Base-by-base conservation (phyloP, 2,888 invertebrate genomes). In the Glomeris marginata region DNA sequence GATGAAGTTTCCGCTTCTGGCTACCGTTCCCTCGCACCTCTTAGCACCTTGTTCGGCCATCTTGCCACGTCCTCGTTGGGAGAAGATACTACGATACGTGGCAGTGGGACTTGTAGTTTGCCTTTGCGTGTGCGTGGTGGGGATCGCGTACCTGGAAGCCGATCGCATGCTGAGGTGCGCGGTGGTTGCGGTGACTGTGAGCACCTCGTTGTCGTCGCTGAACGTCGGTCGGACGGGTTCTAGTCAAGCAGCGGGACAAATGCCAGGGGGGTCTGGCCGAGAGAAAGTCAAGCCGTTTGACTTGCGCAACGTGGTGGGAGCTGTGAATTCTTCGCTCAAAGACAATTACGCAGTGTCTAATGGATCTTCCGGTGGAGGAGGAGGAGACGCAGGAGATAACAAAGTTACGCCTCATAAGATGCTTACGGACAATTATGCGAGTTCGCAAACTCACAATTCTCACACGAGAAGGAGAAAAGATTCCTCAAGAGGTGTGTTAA, bases 21-120 rank as follows among this genome's bases (percentile, higher is more conserved):
- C 82, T 3, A 77, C 77, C 52, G 69, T 78, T 53, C 78, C 76
- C 46, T 69, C 71, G 1, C 73, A 77, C 54, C 76, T 78, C 60
- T 67, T 88, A 54, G 73, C 76, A 10, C 67, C 74, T 45, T 88
- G 90, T 64, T 75, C 80, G 0, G 70, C 73, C 11, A 73, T 77
- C 1, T 66, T 87, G 46, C 75, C 76, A 1, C 74, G 87, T 40
- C 90, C 87, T 0, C 66, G 67, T 1, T 90, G 85, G 84, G 88
- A 88, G 64, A 69, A 72, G 4, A 67, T 74, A 18, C 68, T 86
- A 45, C 82, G 82, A 61, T 83, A 75, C 62, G 68, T 71, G 49
- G 74, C 74, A 41, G 75, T 79, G 62, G 66, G 71, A 47, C 72
- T 77, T 55, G 69, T 80, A 58, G 70, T 84, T 56, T 73, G 78